Evolutionary conservation across 2,888 invertebrate genomes (phyloP), one percentile per base, ranked within the genome.

Genomic region (Troides helena): DNA sequence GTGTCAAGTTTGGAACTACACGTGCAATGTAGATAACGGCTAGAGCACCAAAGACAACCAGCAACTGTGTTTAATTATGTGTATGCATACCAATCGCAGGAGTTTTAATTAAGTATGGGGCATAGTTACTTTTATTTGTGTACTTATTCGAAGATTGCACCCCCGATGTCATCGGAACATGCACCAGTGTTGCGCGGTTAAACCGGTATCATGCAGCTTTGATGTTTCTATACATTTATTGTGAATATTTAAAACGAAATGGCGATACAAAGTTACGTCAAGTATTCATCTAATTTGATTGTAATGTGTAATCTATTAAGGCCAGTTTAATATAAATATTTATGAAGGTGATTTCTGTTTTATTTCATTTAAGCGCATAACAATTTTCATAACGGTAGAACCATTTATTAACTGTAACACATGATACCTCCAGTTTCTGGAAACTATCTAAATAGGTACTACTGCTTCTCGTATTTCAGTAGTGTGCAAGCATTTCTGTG

Each of bases 41-140:
- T 92, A 92, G 92, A 90, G 86, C 91, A 92, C 92, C 92, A 92
- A 92, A 92, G 92, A 91, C 83, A 81, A 78, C 76, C 76, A 79
- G 74, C 76, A 76, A 77, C 78, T 80, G 78, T 78, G 80, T 80
- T 78, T 78, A 74, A 72, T 74, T 77, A 77, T 78, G 78, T 76
- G 77, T 79, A 80, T 75, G 77, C 74, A 78, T 79, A 74, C 73
- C 73, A 71, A 76, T 80, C 79, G 82, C 81, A 53, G 23, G 57
- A n/a, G 56, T 21, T 72, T 72, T 30, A 74, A 76, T 73, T 77
- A 74, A 59, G 60, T 65, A 67, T 74, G 75, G 76, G 76, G 74
- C 80, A 76, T 80, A 81, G 80, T 79, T 80, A 76, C 73, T 72
- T 71, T 75, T 65, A 53, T n/a, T 73, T 73, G 74, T 68, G 71